Evolutionary conservation across 2,113 vertebrate species (phyloP).

Genomic region (Channa maculata): DNA sequence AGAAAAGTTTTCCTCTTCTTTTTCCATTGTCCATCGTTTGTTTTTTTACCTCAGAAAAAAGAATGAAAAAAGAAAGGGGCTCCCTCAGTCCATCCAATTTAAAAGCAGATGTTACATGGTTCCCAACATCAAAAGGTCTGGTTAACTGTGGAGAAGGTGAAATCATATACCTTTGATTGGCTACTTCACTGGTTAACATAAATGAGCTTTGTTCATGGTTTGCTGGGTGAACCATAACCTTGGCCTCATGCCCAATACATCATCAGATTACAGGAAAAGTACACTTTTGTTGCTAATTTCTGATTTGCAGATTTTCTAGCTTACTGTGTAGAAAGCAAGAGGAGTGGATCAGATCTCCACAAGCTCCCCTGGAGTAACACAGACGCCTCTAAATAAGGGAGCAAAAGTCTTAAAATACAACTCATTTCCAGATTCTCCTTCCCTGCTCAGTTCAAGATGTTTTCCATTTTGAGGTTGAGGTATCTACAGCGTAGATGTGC

Average conservation of each 20-base stretch:
- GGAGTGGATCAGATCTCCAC: slow-evolving; percentile 61
- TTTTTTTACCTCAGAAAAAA: slow-evolving; percentile 38
- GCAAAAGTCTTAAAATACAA: slow-evolving; percentile 68
- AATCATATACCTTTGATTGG: slow-evolving; percentile 82
- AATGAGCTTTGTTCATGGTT: slow-evolving; percentile 69
- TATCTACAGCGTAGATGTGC: slow-evolving; percentile 32
- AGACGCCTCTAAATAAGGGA: slow-evolving; percentile 56
- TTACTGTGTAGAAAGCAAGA: slow-evolving; percentile 71
- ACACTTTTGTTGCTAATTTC: slow-evolving; percentile 76
- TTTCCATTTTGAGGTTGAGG: slow-evolving; percentile 54
- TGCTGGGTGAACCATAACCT: slow-evolving; percentile 73
- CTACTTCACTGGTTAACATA: slow-evolving; percentile 75
- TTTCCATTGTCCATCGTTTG: slow-evolving; percentile 28
- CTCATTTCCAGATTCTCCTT: slow-evolving; percentile 53
- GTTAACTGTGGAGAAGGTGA: slow-evolving; percentile 77
- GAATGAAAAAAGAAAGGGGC: slow-evolving; percentile 24
- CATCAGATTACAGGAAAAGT: slow-evolving; percentile 73
- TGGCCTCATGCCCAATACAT: slow-evolving; percentile 61
- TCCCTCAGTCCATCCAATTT: slow-evolving; percentile 51
- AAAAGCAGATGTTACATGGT: slow-evolving; percentile 82
- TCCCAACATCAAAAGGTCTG: slow-evolving; percentile 79
- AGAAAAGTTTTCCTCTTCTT: slow-evolving; percentile 17
- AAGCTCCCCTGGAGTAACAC: slow-evolving; percentile 48
- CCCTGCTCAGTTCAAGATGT: slow-evolving; percentile 49
- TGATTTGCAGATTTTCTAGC: slow-evolving; percentile 83